Conservation (phyloP, 2,888 invertebrate genomes). For the Cosmia trapezina region DNA sequence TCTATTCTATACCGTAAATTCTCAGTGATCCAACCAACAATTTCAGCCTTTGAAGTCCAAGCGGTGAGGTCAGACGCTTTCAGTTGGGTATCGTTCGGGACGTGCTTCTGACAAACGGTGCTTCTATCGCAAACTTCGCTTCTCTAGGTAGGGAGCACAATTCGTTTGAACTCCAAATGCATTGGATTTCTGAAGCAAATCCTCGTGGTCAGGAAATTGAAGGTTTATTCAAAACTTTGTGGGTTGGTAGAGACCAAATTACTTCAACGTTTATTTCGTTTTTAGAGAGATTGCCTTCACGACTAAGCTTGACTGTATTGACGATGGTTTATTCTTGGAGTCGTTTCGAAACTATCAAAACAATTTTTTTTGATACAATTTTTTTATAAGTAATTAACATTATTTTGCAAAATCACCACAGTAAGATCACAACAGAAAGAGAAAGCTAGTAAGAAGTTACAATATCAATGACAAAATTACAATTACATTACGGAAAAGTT, state of each 20-base stretch:
- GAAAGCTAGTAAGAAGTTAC: neutral
- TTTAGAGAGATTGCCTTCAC: too few species aligned
- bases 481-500: neutral
- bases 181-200: conserved; percentile 19
- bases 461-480: neutral
- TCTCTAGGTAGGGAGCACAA: conserved; percentile 11
- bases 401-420: neutral
- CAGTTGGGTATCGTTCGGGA: conserved; percentile 10
- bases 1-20: conserved; percentile 17
- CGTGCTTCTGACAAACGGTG: conserved; percentile 24
- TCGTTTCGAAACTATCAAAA: neutral
- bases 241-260: neutral
- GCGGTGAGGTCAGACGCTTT: conserved; percentile 27
- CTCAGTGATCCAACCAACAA: conserved; percentile 18
- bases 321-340: neutral
- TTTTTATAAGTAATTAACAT: too few species aligned
- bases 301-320: too few species aligned
- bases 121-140: conserved; percentile 21
- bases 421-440: neutral
- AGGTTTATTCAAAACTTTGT: conserved; percentile 13
- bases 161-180: conserved; percentile 22
- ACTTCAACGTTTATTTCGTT: neutral
- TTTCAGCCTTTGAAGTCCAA: conserved; percentile 46
- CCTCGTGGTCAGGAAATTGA: conserved; percentile 17
- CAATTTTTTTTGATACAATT: neutral